phyloP scores from a whole-genome alignment of 2,888 invertebrate species.

The Gerris lacustris region DNA sequence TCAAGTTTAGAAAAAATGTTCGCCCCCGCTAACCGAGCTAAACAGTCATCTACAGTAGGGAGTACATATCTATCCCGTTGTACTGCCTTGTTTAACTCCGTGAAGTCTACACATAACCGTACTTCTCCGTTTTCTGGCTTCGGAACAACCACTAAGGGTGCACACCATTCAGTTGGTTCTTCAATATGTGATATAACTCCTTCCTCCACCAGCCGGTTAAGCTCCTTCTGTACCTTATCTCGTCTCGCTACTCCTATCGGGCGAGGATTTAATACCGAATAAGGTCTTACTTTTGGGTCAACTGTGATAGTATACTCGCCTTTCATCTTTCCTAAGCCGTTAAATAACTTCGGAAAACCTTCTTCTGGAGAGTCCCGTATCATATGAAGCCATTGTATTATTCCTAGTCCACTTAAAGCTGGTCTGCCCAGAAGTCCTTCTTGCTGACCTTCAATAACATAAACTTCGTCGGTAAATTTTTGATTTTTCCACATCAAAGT shows the following conservation, averaged over 20 bases:
- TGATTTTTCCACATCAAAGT: neutral
- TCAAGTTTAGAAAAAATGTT: neutral
- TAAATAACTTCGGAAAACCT: neutral
- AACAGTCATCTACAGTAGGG: neutral
- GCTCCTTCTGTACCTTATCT: neutral
- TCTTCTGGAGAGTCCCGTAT: neutral
- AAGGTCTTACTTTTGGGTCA: neutral
- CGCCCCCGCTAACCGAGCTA: neutral
- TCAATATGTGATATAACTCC: neutral
- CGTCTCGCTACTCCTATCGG: neutral
- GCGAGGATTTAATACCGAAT: neutral
- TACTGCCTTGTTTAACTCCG: neutral
- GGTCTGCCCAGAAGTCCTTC: neutral
- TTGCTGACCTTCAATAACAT: neutral
- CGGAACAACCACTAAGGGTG: neutral
- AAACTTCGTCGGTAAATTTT: neutral
- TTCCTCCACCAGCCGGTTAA: neutral
- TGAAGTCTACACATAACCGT: neutral
- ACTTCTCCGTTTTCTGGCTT: neutral
- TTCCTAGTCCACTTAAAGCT: neutral
- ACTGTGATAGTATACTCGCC: neutral
- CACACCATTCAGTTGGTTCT: neutral
- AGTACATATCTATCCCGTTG: too few relatives aligned
- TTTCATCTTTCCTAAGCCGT: neutral
- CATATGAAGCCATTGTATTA: neutral